Base-by-base conservation (phyloP, 2,888 invertebrate genomes). In the Philaethria dido region DNA sequence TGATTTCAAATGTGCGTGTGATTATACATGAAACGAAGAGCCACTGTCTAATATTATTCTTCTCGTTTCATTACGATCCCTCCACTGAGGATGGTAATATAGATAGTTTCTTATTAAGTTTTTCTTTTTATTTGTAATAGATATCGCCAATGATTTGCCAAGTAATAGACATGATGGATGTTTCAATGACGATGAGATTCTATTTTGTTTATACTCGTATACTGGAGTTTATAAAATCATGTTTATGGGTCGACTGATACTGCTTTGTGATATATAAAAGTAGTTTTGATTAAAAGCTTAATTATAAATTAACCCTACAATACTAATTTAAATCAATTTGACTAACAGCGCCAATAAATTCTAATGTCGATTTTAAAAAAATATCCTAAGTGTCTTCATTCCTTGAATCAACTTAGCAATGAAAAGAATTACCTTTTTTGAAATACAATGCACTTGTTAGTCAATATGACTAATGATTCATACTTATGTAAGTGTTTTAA, bases 91-190 rank as follows among this genome's bases (percentile, higher is more conserved):
- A 48, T 22, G 22, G 22, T 54, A 18, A 36, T 36, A 13, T 33
- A 36, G 13, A 54, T 13, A 33, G 14, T 33, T 33, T 54, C 33
- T 36, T 54, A 18, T 6, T 4, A 54, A 36, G 22, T n/a, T 11
- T 33, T 16, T 9, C 9, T 54, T 54, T 54, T 33, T 54, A 33
- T 54, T 54, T 54, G 33, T 33, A 54, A 54, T 18, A 36, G 33
- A 54, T 54, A 54, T 54, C 54, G 54, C 36, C 54, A 36, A 14
- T 20, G 36, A 36, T 36, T 55, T 55, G 36, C 14, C 36, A 36
- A 54, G 54, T 54, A 36, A 54, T 54, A 33, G 36, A 54, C 36
- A 36, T 54, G 36, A 36, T 54, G 18, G 54, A 54, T 54, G 54
- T 16, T 54, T 36, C 18, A 20, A 13, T 18, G 36, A 20, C 36